Percentiles rank a stretch among this genome's conserved stretches.
These are phyloP conservation scores for Clupea harengus DNA, from an alignment of 2,113 vertebrate species.

Conservation along the genomic window DNA sequence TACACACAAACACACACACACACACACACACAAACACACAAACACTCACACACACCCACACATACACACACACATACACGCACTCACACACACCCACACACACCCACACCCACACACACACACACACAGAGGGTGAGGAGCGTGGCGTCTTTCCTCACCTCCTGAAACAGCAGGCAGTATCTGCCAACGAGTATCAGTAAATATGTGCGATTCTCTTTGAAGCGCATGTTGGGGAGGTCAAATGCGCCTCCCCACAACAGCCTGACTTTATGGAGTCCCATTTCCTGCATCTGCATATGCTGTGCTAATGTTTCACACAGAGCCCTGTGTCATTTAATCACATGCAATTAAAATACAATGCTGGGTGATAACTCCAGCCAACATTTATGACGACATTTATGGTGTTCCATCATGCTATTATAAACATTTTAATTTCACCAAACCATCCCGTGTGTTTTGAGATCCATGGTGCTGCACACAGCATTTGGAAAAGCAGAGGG, in stretches of 20 bases:
- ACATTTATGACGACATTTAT: background rate
- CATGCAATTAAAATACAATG: constrained; percentile 4
- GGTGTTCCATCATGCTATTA: background rate
- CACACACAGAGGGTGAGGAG: constrained; percentile 4
- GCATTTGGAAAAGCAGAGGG: constrained; percentile 51
- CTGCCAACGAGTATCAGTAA: background rate
- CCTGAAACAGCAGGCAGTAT: background rate
- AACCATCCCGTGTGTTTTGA: background rate
- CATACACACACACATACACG: constrained; percentile 42
- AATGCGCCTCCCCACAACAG: constrained; percentile 47
- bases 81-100: constrained; percentile 24
- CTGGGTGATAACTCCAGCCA: background rate
- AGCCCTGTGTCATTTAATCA: background rate
- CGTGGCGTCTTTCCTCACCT: constrained; percentile 4
- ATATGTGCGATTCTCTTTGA: constrained; percentile 1
- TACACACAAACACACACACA: constrained; percentile 13
- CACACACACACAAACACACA: constrained; percentile 11
- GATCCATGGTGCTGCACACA: background rate
- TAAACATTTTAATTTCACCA: background rate
- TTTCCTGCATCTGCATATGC: background rate
- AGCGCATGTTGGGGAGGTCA: constrained; percentile 6
- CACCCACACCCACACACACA: constrained; percentile 21
- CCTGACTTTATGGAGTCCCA: background rate
- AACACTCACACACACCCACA: constrained; percentile 27
- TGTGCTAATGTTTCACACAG: background rate